Evolutionary conservation across 2,797 vertebrate genomes (phyloP).

Genomic region (Siniperca obscura): DNA sequence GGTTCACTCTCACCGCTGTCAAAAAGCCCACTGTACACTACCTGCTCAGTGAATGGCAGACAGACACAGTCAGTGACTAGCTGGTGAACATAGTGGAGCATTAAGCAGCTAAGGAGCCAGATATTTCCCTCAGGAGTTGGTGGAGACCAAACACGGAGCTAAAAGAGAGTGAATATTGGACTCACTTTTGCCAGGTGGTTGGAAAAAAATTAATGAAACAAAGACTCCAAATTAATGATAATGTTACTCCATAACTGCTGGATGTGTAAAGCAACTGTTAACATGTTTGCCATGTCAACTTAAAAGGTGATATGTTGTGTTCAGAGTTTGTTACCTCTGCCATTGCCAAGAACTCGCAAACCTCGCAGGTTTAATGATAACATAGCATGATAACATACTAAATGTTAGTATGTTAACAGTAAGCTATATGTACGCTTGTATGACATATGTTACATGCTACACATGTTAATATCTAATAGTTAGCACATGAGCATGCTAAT

Average conservation of each 20-base stretch:
- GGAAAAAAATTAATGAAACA: no score
- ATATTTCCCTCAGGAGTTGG: not conserved
- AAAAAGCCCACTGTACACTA: not conserved
- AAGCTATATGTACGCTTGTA: not conserved
- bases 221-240: not conserved
- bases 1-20: not conserved
- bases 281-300: not conserved
- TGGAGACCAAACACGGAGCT: not conserved
- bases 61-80: not conserved
- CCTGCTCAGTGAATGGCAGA: not conserved
- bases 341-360: not conserved
- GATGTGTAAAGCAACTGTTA: not conserved
- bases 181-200: not conserved
- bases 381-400: not conserved
- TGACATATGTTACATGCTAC: not conserved
- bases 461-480: not conserved
- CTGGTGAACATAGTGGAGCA: conserved; percentile 21
- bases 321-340: not conserved
- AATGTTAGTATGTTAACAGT: not conserved
- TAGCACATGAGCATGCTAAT: conserved; percentile 2
- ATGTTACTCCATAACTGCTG: not conserved
- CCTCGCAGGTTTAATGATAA: not conserved
- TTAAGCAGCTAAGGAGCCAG: not conserved
- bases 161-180: not conserved
- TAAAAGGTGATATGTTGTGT: not conserved